A percentile compares a stretch with the other conserved stretches of the same genome.
phyloP scores from a whole-genome alignment of 2,888 invertebrate genomes.

The Pteria penguin region DNA sequence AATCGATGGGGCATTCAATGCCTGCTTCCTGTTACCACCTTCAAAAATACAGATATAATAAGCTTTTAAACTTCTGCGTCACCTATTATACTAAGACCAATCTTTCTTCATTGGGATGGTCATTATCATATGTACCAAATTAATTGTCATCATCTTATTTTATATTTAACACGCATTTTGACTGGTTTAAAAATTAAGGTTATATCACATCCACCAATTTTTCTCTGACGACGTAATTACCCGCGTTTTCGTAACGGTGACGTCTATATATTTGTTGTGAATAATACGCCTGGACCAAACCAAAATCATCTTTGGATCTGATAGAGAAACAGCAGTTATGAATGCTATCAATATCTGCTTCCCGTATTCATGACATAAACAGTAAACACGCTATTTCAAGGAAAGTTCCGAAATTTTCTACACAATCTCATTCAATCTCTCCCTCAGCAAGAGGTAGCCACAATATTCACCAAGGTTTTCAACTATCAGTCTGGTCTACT shows the following conservation, averaged over 20 bases:
- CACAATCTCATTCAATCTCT: background rate
- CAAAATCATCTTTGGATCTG: no score
- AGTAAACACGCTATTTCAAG: background rate
- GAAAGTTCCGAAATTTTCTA: no score
- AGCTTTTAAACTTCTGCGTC: background rate
- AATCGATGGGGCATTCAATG: background rate
- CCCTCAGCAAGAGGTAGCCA: background rate
- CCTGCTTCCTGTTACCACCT: background rate
- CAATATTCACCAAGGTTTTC: background rate
- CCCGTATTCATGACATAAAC: background rate
- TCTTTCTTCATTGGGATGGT: background rate
- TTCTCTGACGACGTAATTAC: no score
- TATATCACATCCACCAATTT: background rate
- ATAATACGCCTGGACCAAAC: background rate
- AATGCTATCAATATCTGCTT: background rate
- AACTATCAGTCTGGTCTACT: background rate
- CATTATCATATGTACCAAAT: background rate
- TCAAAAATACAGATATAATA: background rate
- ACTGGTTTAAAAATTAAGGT: no score
- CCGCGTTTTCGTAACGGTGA: no score
- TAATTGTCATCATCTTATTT: no score
- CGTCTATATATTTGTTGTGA: no score
- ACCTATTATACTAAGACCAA: background rate
- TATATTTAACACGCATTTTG: no score
- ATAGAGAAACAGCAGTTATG: background rate